Base-by-base conservation (phyloP, 2,113 vertebrate genomes). In the Archilochus colubris region DNA sequence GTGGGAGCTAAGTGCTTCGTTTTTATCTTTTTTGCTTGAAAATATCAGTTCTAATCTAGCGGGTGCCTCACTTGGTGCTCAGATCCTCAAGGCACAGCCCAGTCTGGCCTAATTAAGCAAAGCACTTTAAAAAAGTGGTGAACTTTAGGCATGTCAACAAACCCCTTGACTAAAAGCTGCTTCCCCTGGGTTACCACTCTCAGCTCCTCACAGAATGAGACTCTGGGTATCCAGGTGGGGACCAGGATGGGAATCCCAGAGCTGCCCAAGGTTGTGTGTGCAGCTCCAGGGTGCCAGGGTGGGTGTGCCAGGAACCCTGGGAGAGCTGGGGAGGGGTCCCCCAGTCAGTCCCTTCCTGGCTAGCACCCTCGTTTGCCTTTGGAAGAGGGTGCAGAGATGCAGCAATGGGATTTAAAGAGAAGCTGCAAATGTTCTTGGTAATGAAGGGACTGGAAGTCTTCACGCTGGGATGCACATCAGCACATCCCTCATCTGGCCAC, bases 31-130 rank as follows among this genome's bases (percentile, higher is more conserved):
- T 67, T 83, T 0, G 0, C 76, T 90, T 75, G 64, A 84, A 97
- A 96, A 94, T 86, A 48, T 88, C 75, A 72, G 85, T 83, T 94
- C 77, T 95, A 59, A 91, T 75, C 79, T 53, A 40, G 55, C 0
- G 40, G 40, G 53, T 70, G 64, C 57, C 64, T 93, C 68, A 25
- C 87, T 95, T 54, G 7, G 38, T 14, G 2, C 79, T 93, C 79
- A 54, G 2, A 83, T 82, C 94, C 94, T 63, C 64, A 38, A 88
- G 95, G 76, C 91, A 7, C 72, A 28, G 57, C 1, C 0, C 0
- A 0, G 82, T 81, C 95, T 96, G 96, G 82, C 94, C 96, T 95
- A 86, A 95, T 95, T 96, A 95, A 90, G 73, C 86, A 90, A 54
- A 93, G 43, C 68, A 33, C 51, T 95, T 95, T 94, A 95, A 82